phyloP scores from a whole-genome alignment of 2,888 invertebrate genomes.

The Acronicta alni region DNA sequence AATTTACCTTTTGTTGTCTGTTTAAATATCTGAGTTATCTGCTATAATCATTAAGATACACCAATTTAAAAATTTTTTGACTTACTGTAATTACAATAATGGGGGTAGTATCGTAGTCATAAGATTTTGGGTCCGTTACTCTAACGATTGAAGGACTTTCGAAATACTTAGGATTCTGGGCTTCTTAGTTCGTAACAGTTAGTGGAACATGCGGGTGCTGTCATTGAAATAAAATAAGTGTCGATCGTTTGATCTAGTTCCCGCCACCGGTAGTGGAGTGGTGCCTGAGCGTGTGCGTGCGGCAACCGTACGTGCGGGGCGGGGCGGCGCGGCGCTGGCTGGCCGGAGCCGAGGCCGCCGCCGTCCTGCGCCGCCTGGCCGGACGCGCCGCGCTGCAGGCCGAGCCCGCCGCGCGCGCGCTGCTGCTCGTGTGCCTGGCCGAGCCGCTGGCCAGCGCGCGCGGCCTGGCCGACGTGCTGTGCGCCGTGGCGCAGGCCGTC shows the following conservation, averaged over 20 bases:
- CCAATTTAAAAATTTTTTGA: no score
- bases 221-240: background rate
- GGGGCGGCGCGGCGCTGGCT: conserved; percentile 82
- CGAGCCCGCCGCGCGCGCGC: background rate
- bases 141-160: no score
- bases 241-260: conserved; percentile 58
- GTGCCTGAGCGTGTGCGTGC: conserved; percentile 79
- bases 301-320: conserved; percentile 80
- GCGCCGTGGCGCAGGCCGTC: no score
- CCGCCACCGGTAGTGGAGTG: conserved; percentile 69
- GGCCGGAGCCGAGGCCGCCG: conserved; percentile 53
- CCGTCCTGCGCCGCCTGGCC: conserved; percentile 70
- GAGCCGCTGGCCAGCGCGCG: conserved; percentile 57
- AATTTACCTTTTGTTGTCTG: no score
- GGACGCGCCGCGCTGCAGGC: conserved; percentile 44
- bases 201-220: no score
- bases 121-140: no score
- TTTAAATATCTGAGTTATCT: no score
- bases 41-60: no score
- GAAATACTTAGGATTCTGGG: no score
- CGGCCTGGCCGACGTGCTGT: conserved; percentile 45
- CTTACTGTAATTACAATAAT: no score
- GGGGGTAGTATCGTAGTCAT: no score
- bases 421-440: background rate
- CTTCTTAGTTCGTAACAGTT: no score